Evolutionary conservation across 2,888 invertebrate genomes (phyloP).

Genomic region (Lacanobia oleracea): DNA sequence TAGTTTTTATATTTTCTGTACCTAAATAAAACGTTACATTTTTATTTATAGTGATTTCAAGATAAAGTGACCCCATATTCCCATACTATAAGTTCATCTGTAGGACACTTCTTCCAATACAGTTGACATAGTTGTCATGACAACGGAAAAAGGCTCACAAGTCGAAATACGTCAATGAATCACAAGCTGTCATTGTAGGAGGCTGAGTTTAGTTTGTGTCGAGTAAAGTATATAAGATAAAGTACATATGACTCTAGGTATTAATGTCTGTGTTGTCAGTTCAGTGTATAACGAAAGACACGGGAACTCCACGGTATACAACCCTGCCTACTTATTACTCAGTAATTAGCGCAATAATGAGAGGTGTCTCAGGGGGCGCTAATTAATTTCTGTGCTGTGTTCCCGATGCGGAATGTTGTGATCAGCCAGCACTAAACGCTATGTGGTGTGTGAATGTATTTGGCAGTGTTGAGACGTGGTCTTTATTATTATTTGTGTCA

Average conservation of each 20-base stretch:
- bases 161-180: too few relatives aligned
- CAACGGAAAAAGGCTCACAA: too few relatives aligned
- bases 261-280: constrained; percentile 4
- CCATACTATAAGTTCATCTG: too few relatives aligned
- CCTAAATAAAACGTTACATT: too few relatives aligned
- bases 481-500: constrained; percentile 25
- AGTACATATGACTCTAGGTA: background rate
- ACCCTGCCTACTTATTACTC: constrained; percentile 24
- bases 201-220: too few relatives aligned
- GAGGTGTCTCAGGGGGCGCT: constrained; percentile 67
- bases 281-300: constrained; percentile 14
- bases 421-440: constrained; percentile 60
- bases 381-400: constrained; percentile 74
- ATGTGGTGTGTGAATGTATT: constrained; percentile 30
- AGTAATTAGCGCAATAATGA: constrained; percentile 73
- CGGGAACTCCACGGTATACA: background rate
- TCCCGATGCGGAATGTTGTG: constrained; percentile 69
- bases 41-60: too few relatives aligned
- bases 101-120: too few relatives aligned
- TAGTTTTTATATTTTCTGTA: too few relatives aligned
- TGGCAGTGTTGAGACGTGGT: constrained; percentile 33
- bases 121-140: too few relatives aligned
- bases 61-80: too few relatives aligned
- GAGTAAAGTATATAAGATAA: background rate
- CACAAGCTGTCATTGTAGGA: too few relatives aligned